Base-by-base conservation (phyloP, 2,888 invertebrate genomes). In the Drosophila incognita region DNA sequence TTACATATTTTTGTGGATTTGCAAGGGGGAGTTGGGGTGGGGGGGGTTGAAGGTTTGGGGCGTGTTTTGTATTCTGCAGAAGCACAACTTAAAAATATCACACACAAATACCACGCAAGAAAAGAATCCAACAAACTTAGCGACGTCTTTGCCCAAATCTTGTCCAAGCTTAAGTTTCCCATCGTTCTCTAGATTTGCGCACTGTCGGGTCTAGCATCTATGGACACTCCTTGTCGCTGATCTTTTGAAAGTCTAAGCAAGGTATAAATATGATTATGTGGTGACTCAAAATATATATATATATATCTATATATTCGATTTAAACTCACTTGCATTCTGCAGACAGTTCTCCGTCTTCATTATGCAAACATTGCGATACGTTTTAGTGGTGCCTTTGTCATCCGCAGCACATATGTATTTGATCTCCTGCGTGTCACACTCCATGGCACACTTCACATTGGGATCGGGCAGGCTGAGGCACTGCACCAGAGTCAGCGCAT, bases 301-400 rank as follows among this genome's bases (percentile, higher is more conserved):
- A 21, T 2, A 46, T 24, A 24, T 21, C 2, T 24, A 13, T 24
- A 21, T 24, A 15, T 24, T 54, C 1, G 6, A 2, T 27, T 7
- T 18, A 11, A 10, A 87, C 87, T 87, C 57, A 79, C 82, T 81
- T 67, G 82, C 67, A 72, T 71, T 79, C 65, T 80, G 92, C 57
- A 93, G 87, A 70, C 93, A 93, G 82, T 93, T 93, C 77, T 93
- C 93, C 35, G 92, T 91, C 81, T 92, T 93, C 83, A 93, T 88
- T 57, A 93, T 90, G 79, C 93, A 93, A 62, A 91, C 74, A 82
- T 92, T 93, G 59, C 91, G 91, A 74, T 93, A 93, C 38, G 92
- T 91, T 79, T 90, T 92, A 60, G 93, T 92, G 68, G 92, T 88
- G 18, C 93, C 93, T 56, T 91, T 92, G 72, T 93, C 93, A 70